These are phyloP conservation scores for Oxystoma pomonae DNA, from an alignment of 2,888 invertebrate species.

Conservation along the genomic window DNA sequence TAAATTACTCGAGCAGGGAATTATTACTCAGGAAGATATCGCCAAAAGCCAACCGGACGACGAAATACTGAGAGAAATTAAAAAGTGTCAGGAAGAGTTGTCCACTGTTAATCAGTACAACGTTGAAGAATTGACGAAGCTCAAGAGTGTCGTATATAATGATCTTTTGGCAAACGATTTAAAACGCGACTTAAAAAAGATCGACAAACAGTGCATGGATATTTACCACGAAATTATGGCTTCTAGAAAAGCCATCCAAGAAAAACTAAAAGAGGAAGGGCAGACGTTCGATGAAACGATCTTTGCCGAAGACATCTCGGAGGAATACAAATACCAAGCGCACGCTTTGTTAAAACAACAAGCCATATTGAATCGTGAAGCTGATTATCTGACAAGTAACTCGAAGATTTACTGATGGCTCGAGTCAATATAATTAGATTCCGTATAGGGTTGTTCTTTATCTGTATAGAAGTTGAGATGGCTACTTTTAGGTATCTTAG, in stretches of 20 bases:
- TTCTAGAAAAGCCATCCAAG: conserved; percentile 62
- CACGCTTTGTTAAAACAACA: conserved; percentile 42
- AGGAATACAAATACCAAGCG: conserved; percentile 40
- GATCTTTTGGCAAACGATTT: conserved; percentile 43
- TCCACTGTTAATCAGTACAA: conserved; percentile 77
- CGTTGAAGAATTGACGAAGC: conserved; percentile 42
- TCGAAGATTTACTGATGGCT: conserved; percentile 34
- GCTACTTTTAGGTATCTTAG: too few relatives aligned
- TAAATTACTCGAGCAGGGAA: conserved; percentile 83
- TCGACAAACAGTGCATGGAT: conserved; percentile 61
- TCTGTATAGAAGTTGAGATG: too few relatives aligned
- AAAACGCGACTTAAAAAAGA: conserved; percentile 42
- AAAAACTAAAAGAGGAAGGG: conserved; percentile 55
- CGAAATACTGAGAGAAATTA: conserved; percentile 84
- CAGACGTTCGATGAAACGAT: conserved; percentile 36
- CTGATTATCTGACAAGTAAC: conserved; percentile 31
- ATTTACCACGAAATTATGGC: conserved; percentile 78
- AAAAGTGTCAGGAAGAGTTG: conserved; percentile 80
- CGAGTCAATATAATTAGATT: conserved; percentile 25
- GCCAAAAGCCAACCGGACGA: conserved; percentile 67
- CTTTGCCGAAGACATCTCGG: conserved; percentile 34
- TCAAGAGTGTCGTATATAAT: conserved; percentile 38
- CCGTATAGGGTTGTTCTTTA: too few relatives aligned
- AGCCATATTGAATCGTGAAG: conserved; percentile 31
- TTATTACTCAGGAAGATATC: conserved; percentile 67